Evolutionary conservation across 1,140 invertebrate genomes (phyloP).

Genomic region (Oedothorax gibbosus): DNA sequence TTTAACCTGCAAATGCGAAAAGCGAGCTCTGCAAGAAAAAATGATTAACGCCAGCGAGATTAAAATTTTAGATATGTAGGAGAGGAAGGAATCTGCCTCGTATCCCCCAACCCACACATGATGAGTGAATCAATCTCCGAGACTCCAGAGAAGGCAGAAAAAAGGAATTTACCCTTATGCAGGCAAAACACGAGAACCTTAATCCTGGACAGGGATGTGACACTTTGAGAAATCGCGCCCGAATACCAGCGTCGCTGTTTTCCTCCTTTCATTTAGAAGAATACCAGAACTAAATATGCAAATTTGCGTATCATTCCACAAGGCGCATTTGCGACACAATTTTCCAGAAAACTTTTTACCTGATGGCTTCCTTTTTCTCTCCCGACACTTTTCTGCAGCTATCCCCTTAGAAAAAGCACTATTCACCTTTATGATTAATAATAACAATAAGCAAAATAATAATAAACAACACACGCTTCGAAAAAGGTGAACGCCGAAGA

Average conservation of each 20-base stretch:
- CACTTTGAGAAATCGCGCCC: slow-evolving; percentile 59
- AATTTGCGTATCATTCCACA: slow-evolving; percentile 29
- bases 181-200: not conserved
- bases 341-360: slow-evolving; percentile 51
- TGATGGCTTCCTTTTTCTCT: slow-evolving; percentile 20
- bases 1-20: slow-evolving; percentile 37
- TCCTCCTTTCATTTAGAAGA: slow-evolving; percentile 57
- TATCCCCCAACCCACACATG: slow-evolving; percentile 18
- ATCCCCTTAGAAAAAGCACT: slow-evolving; percentile 40
- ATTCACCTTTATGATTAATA: slow-evolving; percentile 58
- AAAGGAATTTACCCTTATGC: slow-evolving; percentile 36
- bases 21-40: slow-evolving; percentile 38
- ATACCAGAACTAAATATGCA: slow-evolving; percentile 53
- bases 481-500: slow-evolving; percentile 37
- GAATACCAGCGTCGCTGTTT: slow-evolving; percentile 51
- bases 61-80: slow-evolving; percentile 59
- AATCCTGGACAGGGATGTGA: slow-evolving; percentile 48
- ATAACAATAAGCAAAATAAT: slow-evolving; percentile 29
- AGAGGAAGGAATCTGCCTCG: slow-evolving; percentile 39
- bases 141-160: slow-evolving; percentile 14
- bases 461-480: slow-evolving; percentile 6
- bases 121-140: slow-evolving; percentile 58
- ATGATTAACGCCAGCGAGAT: slow-evolving; percentile 55
- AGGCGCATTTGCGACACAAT: slow-evolving; percentile 34
- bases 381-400: not conserved